A percentile compares a stretch with the other conserved stretches of the same genome.
Evolutionary conservation across 2,888 invertebrate genomes (phyloP).

Genomic region (Notodonta ziczac): DNA sequence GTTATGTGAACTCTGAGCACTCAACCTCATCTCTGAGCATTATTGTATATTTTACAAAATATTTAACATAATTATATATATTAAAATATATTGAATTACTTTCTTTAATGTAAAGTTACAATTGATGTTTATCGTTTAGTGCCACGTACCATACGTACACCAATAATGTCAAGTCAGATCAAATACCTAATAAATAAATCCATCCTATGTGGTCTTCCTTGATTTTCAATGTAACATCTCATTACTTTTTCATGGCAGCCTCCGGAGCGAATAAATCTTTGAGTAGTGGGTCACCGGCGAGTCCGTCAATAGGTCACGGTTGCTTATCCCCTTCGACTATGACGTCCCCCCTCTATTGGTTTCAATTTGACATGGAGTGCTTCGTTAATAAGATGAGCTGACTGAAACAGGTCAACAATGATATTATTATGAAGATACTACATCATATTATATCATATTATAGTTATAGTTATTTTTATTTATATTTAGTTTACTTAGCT

Average conservation of each 20-base stretch:
- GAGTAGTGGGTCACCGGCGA: constrained; percentile 5
- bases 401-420: constrained; percentile 22
- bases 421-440: too few species aligned
- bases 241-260: constrained; percentile 2
- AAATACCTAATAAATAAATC: not conserved
- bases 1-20: constrained; percentile 33
- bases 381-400: constrained; percentile 49
- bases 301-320: constrained; percentile 47
- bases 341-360: constrained; percentile 61
- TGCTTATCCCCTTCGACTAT: constrained; percentile 54
- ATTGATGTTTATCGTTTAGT: too few species aligned
- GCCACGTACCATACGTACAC: not conserved
- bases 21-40: not conserved
- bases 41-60: constrained; percentile 6
- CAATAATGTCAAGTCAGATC: not conserved
- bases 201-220: not conserved
- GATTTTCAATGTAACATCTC: not conserved
- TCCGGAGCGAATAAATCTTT: constrained; percentile 3
- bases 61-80: not conserved
- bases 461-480: too few species aligned
- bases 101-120: too few species aligned
- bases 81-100: too few species aligned
- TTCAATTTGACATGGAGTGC: constrained; percentile 64
- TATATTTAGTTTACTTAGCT: too few species aligned
- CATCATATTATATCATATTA: too few species aligned